Base-by-base conservation (phyloP, 2,113 vertebrate species). In the Paracanthobrama guichenoti region DNA sequence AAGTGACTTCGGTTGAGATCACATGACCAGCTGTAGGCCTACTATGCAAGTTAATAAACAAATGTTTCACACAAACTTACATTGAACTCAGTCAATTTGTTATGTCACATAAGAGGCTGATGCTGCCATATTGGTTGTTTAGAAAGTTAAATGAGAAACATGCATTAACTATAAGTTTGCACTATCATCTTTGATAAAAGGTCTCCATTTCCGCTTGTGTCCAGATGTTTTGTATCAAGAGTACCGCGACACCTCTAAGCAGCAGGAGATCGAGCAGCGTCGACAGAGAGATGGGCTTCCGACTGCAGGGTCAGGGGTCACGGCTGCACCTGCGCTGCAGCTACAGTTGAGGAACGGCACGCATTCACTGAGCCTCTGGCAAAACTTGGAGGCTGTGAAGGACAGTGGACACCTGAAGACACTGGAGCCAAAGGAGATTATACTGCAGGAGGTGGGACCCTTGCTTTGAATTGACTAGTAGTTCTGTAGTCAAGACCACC, bases 221-320 rank as follows among this genome's bases (percentile, higher is more conserved):
- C 6, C 89, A 99, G 98, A 93, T 35, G 95, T 98, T 90, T 91
- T 99, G 77, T 99, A 99, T 90, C 98, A 99, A 93, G 98, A 99
- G 90, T 99, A 99, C 88, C 92, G 97, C 53, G 97, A 98, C 86
- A 97, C 96, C 35, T 97, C 97, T 0, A 97, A 97, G 0, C 96
- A 96, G 2, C 95, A 97, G 83, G 97, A 99, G 88, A 97, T 99
- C 5, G 95, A 99, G 92, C 95, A 96, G 80, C 91, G 97, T 55
- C 93, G 98, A 62, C 94, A 96, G 79, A 95, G 93, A 48, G 98
- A 99, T 79, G 94, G 88, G 82, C 91, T 91, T 88, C 93, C 88
- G 39, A 85, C 50, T 59, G 93, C 94, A 80, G 94, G 94, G 73
- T 94, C 93, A 42, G 93, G 91, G 0, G 94, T 93, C 22, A 28